A percentile compares a stretch with the other conserved stretches of the same genome.
Evolutionary conservation across 2,888 invertebrate genomes (phyloP).

Genomic region (Zaprionus lineosus): DNA sequence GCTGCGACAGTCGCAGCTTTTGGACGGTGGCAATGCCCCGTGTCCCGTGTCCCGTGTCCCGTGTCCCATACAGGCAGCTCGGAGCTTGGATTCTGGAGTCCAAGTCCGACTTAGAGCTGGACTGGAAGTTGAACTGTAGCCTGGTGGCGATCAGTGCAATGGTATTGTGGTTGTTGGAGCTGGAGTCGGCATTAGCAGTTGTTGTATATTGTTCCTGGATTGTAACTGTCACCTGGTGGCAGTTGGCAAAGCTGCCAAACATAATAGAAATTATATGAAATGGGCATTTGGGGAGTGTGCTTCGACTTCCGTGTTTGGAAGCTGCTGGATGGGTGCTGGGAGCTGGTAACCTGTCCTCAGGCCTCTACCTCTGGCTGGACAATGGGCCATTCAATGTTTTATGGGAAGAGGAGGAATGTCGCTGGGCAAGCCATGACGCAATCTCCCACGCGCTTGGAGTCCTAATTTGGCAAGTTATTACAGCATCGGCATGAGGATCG

Average conservation of each 20-base stretch:
- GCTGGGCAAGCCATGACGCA: constrained; percentile 37
- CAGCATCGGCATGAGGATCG: too few relatives aligned
- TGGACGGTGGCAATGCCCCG: constrained; percentile 58
- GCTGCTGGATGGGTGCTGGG: too few relatives aligned
- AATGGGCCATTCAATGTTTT: constrained; percentile 63
- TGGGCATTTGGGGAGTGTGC: constrained; percentile 72
- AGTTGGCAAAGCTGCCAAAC: constrained; percentile 70
- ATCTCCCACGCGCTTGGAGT: constrained; percentile 40
- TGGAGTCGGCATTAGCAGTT: constrained; percentile 41
- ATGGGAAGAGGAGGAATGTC: constrained; percentile 27
- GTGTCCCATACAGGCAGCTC: too few relatives aligned
- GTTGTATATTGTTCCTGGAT: constrained; percentile 73
- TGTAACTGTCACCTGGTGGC: constrained; percentile 74
- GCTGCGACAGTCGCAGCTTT: constrained; percentile 42
- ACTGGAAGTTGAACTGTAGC: constrained; percentile 11
- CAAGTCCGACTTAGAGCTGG: constrained; percentile 12
- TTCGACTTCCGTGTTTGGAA: constrained; percentile 69
- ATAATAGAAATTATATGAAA: constrained; percentile 76
- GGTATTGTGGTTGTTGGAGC: constrained; percentile 6
- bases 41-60: too few relatives aligned
- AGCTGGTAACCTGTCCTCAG: too few relatives aligned
- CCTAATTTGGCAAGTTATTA: constrained; percentile 67
- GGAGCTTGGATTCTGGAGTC: constrained; percentile 4
- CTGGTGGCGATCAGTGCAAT: constrained; percentile 48
- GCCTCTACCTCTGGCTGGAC: constrained; percentile 27